Conservation (phyloP, 2,888 invertebrate species). For the Leptinotarsa tumamoca region DNA sequence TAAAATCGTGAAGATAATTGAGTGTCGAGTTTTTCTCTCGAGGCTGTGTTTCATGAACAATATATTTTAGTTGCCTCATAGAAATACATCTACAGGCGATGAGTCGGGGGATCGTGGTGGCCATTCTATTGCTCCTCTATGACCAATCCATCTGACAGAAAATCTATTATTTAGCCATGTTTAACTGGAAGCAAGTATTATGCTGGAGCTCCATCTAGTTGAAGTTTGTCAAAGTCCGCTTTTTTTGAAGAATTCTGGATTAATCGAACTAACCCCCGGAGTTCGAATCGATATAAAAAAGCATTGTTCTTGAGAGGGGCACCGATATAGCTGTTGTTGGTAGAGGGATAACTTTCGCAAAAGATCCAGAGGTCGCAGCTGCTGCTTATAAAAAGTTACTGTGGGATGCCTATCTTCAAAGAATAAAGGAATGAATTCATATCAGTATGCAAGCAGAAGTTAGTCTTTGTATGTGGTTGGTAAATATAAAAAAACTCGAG, state of each 20-base stretch:
- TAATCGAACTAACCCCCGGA: slow-evolving; percentile 94
- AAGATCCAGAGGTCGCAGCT: slow-evolving; percentile 76
- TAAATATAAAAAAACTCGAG: too few relatives aligned
- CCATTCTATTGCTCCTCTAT: too few relatives aligned
- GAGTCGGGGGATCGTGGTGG: too few relatives aligned
- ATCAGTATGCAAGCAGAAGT: slow-evolving; percentile 1
- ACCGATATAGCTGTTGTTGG: slow-evolving; percentile 97
- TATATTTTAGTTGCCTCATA: too few relatives aligned
- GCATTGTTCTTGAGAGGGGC: slow-evolving; percentile 82
- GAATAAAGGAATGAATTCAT: slow-evolving; percentile 53
- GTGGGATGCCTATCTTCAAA: slow-evolving; percentile 76
- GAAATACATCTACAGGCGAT: too few relatives aligned
- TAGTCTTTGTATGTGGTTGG: neutral
- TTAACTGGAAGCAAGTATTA: too few relatives aligned
- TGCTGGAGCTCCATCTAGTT: too few relatives aligned
- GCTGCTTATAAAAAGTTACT: slow-evolving; percentile 78
- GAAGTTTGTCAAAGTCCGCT: slow-evolving; percentile 83
- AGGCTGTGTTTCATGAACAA: too few relatives aligned
- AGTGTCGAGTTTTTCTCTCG: too few relatives aligned
- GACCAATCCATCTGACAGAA: too few relatives aligned
- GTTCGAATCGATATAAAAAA: slow-evolving; percentile 78
- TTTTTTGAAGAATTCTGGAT: slow-evolving; percentile 76
- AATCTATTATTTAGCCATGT: too few relatives aligned
- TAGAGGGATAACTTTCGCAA: slow-evolving; percentile 83
- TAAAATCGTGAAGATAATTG: too few relatives aligned